Evolutionary conservation across 2,797 vertebrate genomes (phyloP).

Genomic region (Halcyon chelicuti): DNA sequence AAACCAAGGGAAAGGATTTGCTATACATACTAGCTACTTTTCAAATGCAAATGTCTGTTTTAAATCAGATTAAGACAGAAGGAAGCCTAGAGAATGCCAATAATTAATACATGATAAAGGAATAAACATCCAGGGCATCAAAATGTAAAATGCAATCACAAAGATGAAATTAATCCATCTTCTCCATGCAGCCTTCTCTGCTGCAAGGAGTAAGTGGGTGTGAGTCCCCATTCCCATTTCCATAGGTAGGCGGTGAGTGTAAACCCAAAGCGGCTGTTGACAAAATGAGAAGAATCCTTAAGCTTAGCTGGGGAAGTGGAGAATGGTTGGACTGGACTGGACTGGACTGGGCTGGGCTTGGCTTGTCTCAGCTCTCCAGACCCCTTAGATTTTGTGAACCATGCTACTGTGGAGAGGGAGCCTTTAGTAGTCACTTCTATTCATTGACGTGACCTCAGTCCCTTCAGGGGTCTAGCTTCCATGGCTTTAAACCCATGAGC

Average conservation of each 20-base stretch:
- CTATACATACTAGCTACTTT: slow-evolving; percentile 57
- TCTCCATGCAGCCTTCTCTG: background rate
- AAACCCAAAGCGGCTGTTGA: background rate
- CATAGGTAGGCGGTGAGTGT: background rate
- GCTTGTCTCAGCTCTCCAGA: background rate
- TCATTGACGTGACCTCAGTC: background rate
- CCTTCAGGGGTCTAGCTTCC: background rate
- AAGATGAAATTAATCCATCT: slow-evolving; percentile 28
- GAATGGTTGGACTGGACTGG: background rate
- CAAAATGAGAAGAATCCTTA: background rate
- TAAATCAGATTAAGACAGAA: slow-evolving; percentile 69
- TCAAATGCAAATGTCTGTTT: slow-evolving; percentile 65
- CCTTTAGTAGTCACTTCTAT: background rate
- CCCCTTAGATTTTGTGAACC: background rate
- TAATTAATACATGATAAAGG: slow-evolving; percentile 56
- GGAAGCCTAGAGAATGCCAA: slow-evolving; percentile 48
- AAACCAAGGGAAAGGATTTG: slow-evolving; percentile 51
- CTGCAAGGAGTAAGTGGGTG: background rate
- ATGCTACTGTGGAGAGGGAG: background rate
- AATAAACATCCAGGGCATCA: slow-evolving; percentile 42
- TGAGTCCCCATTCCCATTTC: background rate
- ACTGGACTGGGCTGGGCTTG: background rate
- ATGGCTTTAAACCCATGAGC: background rate
- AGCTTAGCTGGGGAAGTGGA: background rate
- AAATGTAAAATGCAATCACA: background rate